phyloP scores from a whole-genome alignment of 30 jellyfish, hydroid and myxozoan species.

The Rhopilema esculentum region DNA sequence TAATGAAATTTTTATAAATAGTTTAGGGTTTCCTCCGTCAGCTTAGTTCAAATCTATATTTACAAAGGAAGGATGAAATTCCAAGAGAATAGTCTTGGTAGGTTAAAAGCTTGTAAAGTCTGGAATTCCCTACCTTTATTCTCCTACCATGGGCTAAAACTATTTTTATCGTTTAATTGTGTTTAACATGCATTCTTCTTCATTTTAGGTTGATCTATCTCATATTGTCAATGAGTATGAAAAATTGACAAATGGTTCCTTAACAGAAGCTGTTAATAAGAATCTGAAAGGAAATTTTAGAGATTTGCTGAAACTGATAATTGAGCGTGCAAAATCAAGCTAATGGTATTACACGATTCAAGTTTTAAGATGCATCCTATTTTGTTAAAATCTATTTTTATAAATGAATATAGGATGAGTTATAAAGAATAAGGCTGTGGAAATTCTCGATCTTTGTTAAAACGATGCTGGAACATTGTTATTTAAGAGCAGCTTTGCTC shows the following conservation, averaged over 20 bases:
- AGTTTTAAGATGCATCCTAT: no score
- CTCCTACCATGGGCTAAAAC: not conserved
- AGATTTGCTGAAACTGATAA: conserved; percentile 15
- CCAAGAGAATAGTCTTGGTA: no score
- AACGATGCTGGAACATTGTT: not conserved
- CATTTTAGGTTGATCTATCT: conserved; percentile 9
- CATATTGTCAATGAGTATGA: not conserved
- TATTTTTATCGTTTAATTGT: no score
- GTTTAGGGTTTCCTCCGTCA: no score
- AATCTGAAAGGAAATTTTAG: conserved; percentile 3
- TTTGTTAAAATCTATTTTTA: no score
- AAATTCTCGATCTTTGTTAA: not conserved
- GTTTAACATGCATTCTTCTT: not conserved
- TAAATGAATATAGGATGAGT: no score
- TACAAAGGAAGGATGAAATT: no score
- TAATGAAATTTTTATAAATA: no score
- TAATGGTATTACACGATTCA: not conserved
- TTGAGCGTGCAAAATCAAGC: conserved; percentile 9
- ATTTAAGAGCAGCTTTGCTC: no score
- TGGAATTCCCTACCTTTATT: no score
- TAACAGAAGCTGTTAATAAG: not conserved
- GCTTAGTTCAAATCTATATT: no score
- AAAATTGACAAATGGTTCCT: conserved; percentile 5
- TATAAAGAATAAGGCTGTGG: not conserved
- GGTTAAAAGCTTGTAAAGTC: no score